phyloP scores from a whole-genome alignment of 2,113 vertebrate genomes.

The Cyprinus carpio region DNA sequence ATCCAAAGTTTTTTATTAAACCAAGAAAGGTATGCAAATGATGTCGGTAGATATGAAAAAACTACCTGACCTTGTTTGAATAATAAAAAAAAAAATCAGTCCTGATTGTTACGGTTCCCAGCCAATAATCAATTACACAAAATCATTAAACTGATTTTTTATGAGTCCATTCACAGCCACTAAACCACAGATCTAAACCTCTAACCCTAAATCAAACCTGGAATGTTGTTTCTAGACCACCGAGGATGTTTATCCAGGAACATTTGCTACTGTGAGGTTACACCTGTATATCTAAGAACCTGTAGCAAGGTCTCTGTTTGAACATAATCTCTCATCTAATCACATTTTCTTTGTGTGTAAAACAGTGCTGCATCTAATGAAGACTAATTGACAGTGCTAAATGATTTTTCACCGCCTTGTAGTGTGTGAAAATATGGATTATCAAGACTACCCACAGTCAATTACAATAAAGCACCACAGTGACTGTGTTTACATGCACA shows the following conservation, averaged over 20 bases:
- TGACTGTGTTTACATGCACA: neutral
- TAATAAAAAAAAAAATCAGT: neutral
- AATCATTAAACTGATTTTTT: neutral
- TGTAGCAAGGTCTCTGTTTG: neutral
- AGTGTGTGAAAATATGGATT: slow-evolving; percentile 12
- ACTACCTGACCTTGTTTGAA: neutral
- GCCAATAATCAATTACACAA: neutral
- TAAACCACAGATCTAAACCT: neutral
- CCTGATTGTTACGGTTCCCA: neutral
- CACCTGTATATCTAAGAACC: neutral
- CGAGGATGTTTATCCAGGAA: neutral
- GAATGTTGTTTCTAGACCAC: neutral
- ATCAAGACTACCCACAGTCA: neutral
- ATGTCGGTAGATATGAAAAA: neutral
- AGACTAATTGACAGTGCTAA: slow-evolving; percentile 30
- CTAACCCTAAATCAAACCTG: neutral
- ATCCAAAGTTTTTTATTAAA: neutral
- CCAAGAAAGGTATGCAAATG: neutral
- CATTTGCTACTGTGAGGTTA: neutral
- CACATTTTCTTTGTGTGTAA: slow-evolving; percentile 10
- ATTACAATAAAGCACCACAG: slow-evolving; percentile 3
- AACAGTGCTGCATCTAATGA: slow-evolving; percentile 20
- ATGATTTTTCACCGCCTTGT: slow-evolving; percentile 18
- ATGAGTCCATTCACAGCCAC: neutral
- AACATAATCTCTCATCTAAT: slow-evolving; percentile 7